Conservation (phyloP, 1,140 invertebrate genomes). For the Nephila pilipes region DNA sequence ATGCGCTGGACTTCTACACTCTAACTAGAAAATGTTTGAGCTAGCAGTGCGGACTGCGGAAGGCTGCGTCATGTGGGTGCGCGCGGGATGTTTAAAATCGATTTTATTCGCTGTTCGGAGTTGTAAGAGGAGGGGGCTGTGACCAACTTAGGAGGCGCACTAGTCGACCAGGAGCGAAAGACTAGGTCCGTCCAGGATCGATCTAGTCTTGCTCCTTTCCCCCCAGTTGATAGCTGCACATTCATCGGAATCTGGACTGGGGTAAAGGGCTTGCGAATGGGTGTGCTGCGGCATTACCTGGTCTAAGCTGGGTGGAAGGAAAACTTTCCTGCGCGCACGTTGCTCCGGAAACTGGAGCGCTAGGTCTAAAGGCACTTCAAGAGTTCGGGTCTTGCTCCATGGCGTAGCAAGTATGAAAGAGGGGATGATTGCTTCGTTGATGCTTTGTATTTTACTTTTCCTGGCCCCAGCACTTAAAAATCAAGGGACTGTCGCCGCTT, state of each 20-base stretch:
- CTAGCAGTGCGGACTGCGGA: slow-evolving; percentile 75
- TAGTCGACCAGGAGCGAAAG: slow-evolving; percentile 52
- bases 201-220: slow-evolving; percentile 60
- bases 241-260: slow-evolving; percentile 74
- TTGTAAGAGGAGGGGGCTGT: slow-evolving; percentile 19
- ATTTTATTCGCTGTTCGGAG: slow-evolving; percentile 69
- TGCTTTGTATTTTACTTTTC: slow-evolving; percentile 76
- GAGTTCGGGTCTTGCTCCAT: slow-evolving; percentile 68
- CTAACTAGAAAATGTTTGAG: slow-evolving; percentile 24
- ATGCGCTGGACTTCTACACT: slow-evolving; percentile 49
- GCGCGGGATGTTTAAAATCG: slow-evolving; percentile 61
- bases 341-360: slow-evolving; percentile 66
- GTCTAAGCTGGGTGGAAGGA: slow-evolving; percentile 68
- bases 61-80: slow-evolving; percentile 52
- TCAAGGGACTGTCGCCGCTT: slow-evolving; percentile 76
- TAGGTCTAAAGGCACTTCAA: slow-evolving; percentile 60
- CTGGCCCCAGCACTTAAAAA: slow-evolving; percentile 76
- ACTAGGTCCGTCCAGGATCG: slow-evolving; percentile 33
- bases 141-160: slow-evolving; percentile 60
- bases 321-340: slow-evolving; percentile 63
- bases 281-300: slow-evolving; percentile 76
- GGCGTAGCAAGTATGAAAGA: slow-evolving; percentile 76
- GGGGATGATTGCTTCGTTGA: slow-evolving; percentile 76
- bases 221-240: slow-evolving; percentile 60
- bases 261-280: slow-evolving; percentile 74